Percentiles rank a stretch among this genome's conserved stretches.
phyloP scores from a whole-genome alignment of 2,888 invertebrate genomes.

The Bursaphelenchus okinawaensis region DNA sequence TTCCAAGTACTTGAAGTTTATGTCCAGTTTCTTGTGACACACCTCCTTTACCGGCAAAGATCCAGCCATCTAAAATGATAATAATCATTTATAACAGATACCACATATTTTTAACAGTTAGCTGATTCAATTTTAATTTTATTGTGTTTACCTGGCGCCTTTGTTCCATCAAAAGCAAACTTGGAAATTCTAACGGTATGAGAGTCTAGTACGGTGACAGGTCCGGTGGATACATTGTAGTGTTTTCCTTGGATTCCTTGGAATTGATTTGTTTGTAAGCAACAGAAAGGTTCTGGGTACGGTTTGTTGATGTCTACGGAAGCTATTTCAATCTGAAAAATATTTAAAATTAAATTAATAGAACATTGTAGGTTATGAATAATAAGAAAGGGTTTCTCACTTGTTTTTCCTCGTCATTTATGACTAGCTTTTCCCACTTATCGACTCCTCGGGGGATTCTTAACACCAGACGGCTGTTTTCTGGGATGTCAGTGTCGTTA shows the following conservation, averaged over 20 bases:
- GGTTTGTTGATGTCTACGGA: slow-evolving; percentile 28
- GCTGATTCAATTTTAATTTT: not conserved
- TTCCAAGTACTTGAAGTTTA: slow-evolving; percentile 42
- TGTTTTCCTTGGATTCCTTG: slow-evolving; percentile 40
- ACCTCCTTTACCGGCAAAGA: slow-evolving; percentile 43
- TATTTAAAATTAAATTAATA: not conserved
- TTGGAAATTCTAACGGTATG: slow-evolving; percentile 39
- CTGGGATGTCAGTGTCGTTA: not conserved
- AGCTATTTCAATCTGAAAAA: slow-evolving; percentile 28
- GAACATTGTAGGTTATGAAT: not conserved
- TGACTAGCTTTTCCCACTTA: not conserved
- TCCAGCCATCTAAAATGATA: slow-evolving; percentile 43
- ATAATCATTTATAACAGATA: not conserved
- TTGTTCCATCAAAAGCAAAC: slow-evolving; percentile 46
- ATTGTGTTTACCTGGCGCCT: slow-evolving; percentile 42
- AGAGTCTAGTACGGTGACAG: slow-evolving; percentile 36
- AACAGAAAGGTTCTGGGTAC: slow-evolving; percentile 45
- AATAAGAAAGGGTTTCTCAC: too few species aligned
- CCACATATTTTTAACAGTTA: not conserved
- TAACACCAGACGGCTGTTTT: not conserved
- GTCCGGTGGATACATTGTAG: slow-evolving; percentile 31
- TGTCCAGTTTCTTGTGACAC: slow-evolving; percentile 40
- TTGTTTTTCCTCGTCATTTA: slow-evolving; percentile 1
- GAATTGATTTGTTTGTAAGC: slow-evolving; percentile 26
- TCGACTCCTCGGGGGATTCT: not conserved